phyloP scores from a whole-genome alignment of 2,888 invertebrate genomes.

The Sphecodes monilicornis region DNA sequence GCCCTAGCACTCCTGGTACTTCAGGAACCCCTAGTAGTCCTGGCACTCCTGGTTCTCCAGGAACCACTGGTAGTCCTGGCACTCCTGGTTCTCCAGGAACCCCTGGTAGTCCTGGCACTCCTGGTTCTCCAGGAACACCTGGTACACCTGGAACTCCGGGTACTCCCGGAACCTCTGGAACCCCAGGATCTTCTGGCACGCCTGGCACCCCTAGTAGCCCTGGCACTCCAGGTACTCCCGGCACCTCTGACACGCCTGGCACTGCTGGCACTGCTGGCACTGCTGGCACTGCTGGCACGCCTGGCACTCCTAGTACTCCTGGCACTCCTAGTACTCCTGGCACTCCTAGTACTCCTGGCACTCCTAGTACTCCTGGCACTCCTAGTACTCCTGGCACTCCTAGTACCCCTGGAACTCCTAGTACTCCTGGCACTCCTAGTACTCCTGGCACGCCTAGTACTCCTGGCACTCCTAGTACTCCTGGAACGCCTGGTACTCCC shows the following conservation, averaged over 20 bases:
- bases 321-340: slow-evolving; percentile 44
- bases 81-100: slow-evolving; percentile 64
- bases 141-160: slow-evolving; percentile 59
- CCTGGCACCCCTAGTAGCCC: slow-evolving; percentile 53
- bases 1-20: slow-evolving; percentile 61
- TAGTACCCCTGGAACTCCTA: background rate
- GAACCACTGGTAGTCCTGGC: slow-evolving; percentile 63
- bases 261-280: slow-evolving; percentile 47
- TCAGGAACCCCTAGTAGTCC: slow-evolving; percentile 57
- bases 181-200: slow-evolving; percentile 48
- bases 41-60: slow-evolving; percentile 54
- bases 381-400: slow-evolving; percentile 43
- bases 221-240: slow-evolving; percentile 65
- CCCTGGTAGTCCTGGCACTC: slow-evolving; percentile 58
- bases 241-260: slow-evolving; percentile 62
- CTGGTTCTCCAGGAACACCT: slow-evolving; percentile 48
- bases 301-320: slow-evolving; percentile 49
- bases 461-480: slow-evolving; percentile 50
- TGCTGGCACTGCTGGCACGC: slow-evolving; percentile 55
- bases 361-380: slow-evolving; percentile 34
- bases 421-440: slow-evolving; percentile 21
- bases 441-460: slow-evolving; percentile 49
- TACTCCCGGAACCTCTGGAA: slow-evolving; percentile 61
- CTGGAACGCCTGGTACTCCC: slow-evolving; percentile 54
- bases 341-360: slow-evolving; percentile 29